Evolutionary conservation across 2,113 vertebrate genomes (phyloP).

Genomic region (Ailurus styani): DNA sequence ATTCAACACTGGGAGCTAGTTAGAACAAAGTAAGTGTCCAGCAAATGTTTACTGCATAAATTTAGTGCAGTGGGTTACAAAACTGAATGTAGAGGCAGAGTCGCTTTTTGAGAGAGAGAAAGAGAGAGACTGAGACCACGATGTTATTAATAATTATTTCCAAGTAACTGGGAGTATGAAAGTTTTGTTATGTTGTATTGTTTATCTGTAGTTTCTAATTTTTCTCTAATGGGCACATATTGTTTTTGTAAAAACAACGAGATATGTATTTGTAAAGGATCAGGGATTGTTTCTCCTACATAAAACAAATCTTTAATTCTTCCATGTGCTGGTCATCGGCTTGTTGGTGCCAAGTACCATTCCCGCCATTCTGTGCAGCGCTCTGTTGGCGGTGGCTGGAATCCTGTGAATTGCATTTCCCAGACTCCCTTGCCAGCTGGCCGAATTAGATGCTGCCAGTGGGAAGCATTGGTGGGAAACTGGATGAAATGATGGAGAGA

Average conservation of each 20-base stretch:
- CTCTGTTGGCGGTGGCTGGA: background rate
- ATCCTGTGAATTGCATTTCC: background rate
- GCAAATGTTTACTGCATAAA: background rate
- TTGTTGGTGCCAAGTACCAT: background rate
- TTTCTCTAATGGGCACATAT: background rate
- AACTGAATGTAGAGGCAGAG: background rate
- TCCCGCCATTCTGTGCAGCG: background rate
- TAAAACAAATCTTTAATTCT: background rate
- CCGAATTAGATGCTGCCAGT: background rate
- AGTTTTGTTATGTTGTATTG: background rate
- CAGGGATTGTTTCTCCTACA: background rate
- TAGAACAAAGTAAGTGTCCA: background rate
- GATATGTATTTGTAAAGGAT: background rate
- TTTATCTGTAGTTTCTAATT: background rate
- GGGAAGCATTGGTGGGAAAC: slow-evolving; percentile 3
- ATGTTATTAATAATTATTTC: background rate
- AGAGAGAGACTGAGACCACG: background rate
- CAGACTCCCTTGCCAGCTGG: background rate
- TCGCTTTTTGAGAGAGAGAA: background rate
- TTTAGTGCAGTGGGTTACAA: background rate
- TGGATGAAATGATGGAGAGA: background rate
- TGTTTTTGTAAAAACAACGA: background rate
- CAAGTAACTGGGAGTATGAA: background rate
- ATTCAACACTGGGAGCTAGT: background rate
- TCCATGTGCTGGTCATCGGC: background rate